Conservation (phyloP, 2,113 vertebrate species). For the Brachionichthys hirsutus region DNA sequence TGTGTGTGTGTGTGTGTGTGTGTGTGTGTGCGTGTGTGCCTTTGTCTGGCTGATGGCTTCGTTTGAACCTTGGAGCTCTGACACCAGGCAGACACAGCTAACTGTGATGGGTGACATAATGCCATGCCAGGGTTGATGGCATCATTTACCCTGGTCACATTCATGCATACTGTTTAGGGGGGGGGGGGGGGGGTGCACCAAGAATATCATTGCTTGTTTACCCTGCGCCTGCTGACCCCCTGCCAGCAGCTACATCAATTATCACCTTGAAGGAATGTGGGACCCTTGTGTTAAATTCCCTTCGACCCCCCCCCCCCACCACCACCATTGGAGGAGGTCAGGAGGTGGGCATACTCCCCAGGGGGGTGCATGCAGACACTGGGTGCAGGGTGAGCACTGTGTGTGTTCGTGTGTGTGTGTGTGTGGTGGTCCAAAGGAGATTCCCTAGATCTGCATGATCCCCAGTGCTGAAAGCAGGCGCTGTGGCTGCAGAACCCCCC, state of each 20-base stretch:
- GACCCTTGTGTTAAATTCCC: conserved; percentile 78
- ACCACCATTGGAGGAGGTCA: conserved; percentile 73
- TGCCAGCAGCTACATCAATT: conserved; percentile 79
- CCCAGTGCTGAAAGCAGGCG: conserved; percentile 3
- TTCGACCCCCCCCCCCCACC: conserved; percentile 80
- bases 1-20: conserved; percentile 54
- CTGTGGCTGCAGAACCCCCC: neutral
- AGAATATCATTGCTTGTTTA: conserved; percentile 75
- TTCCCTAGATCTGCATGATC: too few relatives aligned
- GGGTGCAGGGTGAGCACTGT: conserved; percentile 46
- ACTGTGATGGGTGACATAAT: conserved; percentile 46
- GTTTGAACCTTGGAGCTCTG: conserved; percentile 62
- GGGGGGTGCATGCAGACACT: conserved; percentile 50
- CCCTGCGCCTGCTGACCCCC: conserved; percentile 75
- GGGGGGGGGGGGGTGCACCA: conserved; percentile 23
- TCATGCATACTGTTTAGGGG: conserved; percentile 48
- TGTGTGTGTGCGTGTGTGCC: conserved; percentile 54
- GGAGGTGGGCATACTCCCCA: conserved; percentile 65
- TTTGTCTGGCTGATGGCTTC: conserved; percentile 47
- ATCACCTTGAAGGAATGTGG: conserved; percentile 85
- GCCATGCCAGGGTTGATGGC: conserved; percentile 58
- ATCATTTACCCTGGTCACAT: conserved; percentile 70
- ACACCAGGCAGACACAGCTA: conserved; percentile 46
- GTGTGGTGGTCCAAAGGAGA: conserved; percentile 38
- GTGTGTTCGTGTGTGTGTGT: conserved; percentile 47